Evolutionary conservation across 2,113 vertebrate genomes (phyloP).

Genomic region (Hyperoodon ampullatus): DNA sequence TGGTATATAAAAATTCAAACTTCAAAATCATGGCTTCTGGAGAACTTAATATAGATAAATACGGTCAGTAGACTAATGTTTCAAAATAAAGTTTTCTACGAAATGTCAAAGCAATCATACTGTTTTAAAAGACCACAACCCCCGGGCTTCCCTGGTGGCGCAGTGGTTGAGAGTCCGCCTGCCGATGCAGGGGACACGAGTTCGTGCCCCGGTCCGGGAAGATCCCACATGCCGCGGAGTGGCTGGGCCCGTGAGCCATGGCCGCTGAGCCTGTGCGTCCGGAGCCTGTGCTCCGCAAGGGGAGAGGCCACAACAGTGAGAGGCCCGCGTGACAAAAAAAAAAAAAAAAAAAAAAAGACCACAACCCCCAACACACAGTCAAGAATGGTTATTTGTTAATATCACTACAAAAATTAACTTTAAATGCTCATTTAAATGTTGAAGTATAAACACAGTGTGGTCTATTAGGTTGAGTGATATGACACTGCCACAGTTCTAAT

Average conservation of each 20-base stretch:
- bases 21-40: background rate
- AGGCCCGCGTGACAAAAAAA: too few relatives aligned
- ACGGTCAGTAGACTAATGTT: background rate
- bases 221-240: too few relatives aligned
- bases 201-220: too few relatives aligned
- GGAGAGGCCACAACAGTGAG: too few relatives aligned
- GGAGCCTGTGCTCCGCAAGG: too few relatives aligned
- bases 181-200: too few relatives aligned
- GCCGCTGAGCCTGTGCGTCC: too few relatives aligned
- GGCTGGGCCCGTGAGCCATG: too few relatives aligned
- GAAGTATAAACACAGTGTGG: background rate
- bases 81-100: background rate
- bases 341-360: too few relatives aligned
- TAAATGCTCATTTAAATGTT: conserved; percentile 19
- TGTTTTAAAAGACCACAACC: background rate
- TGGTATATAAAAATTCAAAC: conserved; percentile 25
- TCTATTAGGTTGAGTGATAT: background rate
- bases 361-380: background rate
- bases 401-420: background rate
- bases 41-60: conserved; percentile 9
- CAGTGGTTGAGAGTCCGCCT: too few relatives aligned
- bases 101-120: background rate
- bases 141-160: too few relatives aligned
- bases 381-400: background rate
- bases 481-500: background rate